These are phyloP conservation scores for Cyclura pinguis DNA, from an alignment of 2,797 vertebrate genomes.

Conservation along the genomic window DNA sequence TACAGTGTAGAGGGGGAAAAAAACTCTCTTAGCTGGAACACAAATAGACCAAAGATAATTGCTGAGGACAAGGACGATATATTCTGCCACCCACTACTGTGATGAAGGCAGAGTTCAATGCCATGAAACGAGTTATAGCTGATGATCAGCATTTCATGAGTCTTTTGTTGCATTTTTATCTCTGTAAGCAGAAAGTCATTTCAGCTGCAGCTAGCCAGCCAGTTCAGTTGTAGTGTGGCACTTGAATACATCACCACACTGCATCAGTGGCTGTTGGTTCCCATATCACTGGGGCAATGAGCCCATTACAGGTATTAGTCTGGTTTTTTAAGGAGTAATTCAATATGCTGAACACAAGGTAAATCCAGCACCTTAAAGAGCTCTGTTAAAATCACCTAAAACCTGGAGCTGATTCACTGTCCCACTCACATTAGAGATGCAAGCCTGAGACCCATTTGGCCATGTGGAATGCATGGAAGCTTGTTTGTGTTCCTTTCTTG, in stretches of 20 bases:
- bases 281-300: too few species aligned
- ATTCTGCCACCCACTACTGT: constrained; percentile 20
- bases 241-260: too few species aligned
- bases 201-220: background rate
- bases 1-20: constrained; percentile 43
- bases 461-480: background rate
- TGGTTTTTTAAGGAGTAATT: too few species aligned
- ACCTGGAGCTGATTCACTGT: too few species aligned
- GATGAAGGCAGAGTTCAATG: constrained; percentile 7
- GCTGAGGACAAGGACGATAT: constrained; percentile 23
- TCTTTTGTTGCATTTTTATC: constrained; percentile 37
- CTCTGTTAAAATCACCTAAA: too few species aligned
- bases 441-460: too few species aligned
- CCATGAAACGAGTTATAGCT: constrained; percentile 20
- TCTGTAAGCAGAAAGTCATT: background rate
- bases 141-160: constrained; percentile 22
- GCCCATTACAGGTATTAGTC: too few species aligned
- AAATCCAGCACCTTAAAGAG: too few species aligned
- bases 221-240: background rate
- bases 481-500: background rate
- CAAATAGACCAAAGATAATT: constrained; percentile 48
- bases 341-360: too few species aligned
- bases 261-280: too few species aligned
- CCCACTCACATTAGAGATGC: too few species aligned
- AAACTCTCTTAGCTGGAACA: constrained; percentile 40